Conservation (phyloP, 2,888 invertebrate genomes). For the Graphium colonna region DNA sequence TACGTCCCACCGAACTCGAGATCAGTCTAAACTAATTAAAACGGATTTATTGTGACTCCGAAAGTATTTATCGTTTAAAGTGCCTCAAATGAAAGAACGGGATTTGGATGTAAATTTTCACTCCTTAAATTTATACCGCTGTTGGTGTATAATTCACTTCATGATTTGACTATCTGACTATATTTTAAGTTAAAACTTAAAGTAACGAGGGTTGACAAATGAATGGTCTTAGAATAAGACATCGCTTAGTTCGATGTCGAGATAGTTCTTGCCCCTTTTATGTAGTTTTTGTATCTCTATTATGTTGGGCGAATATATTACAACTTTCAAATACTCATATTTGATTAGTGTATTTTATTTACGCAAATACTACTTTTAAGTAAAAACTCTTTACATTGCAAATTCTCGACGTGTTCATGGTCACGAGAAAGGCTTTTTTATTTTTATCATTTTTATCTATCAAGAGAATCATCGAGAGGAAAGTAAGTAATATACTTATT, state of each 20-base stretch:
- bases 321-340: too few species aligned
- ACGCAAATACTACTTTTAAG: too few species aligned
- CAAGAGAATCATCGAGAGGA: too few species aligned
- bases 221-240: not conserved
- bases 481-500: too few species aligned
- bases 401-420: too few species aligned
- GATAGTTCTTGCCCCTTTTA: too few species aligned
- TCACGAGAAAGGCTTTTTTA: too few species aligned
- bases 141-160: not conserved
- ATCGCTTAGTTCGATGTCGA: not conserved
- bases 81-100: slow-evolving; percentile 13
- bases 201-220: not conserved
- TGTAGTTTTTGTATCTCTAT: too few species aligned
- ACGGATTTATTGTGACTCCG: slow-evolving; percentile 24
- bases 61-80: slow-evolving; percentile 24
- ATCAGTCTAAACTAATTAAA: slow-evolving; percentile 28
- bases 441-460: too few species aligned
- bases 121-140: not conserved
- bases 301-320: too few species aligned
- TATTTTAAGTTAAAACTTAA: not conserved
- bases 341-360: too few species aligned
- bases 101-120: not conserved
- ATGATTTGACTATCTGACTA: not conserved
- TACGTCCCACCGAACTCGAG: slow-evolving; percentile 9
- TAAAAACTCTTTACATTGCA: too few species aligned